Percentiles rank a stretch among this genome's conserved stretches.
phyloP scores from a whole-genome alignment of 2,797 vertebrate genomes.

The Meriones psammophilus region DNA sequence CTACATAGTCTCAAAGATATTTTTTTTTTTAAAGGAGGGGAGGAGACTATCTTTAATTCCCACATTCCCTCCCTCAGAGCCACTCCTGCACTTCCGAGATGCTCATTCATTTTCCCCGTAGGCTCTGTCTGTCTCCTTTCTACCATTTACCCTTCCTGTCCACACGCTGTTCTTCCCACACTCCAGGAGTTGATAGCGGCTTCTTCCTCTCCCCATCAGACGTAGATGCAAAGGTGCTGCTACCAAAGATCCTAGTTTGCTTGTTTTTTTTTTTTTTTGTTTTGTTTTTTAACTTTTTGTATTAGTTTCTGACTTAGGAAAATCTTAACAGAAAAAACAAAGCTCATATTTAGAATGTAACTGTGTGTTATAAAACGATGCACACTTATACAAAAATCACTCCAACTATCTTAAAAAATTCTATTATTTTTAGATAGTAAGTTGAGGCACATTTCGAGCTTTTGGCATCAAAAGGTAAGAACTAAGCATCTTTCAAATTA shows the following conservation, averaged over 20 bases:
- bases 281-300: neutral
- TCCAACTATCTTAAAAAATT: neutral
- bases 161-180: neutral
- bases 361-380: neutral
- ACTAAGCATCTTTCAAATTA: neutral
- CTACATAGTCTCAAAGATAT: neutral
- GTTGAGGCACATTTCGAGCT: neutral
- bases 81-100: neutral
- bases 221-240: neutral
- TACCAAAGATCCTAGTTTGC: neutral
- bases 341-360: neutral
- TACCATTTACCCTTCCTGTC: neutral
- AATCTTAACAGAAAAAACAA: neutral
- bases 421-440: neutral
- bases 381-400: neutral
- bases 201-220: neutral
- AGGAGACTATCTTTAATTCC: neutral
- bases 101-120: neutral
- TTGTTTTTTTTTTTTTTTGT: neutral
- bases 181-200: neutral
- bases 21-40: neutral
- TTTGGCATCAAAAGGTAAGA: neutral
- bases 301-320: constrained; percentile 41
- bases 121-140: neutral
- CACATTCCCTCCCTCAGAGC: neutral